phyloP scores from a whole-genome alignment of 2,797 vertebrate genomes.

The Hippocampus kuda region DNA sequence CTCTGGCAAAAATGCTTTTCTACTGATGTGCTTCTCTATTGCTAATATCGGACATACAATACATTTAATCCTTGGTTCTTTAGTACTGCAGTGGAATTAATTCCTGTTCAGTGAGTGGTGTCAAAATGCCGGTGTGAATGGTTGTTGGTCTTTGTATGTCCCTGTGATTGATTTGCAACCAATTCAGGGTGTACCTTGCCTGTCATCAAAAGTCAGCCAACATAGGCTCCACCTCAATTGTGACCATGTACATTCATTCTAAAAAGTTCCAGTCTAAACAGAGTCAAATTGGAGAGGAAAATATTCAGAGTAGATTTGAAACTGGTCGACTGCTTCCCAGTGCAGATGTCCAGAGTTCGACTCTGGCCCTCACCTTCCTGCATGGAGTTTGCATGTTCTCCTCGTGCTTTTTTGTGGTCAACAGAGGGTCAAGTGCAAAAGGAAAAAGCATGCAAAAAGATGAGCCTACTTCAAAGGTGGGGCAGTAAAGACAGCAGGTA shows the following conservation, averaged over 20 bases:
- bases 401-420: not conserved
- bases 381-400: too few relatives aligned
- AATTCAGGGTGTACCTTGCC: not conserved
- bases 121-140: not conserved
- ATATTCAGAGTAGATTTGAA: too few relatives aligned
- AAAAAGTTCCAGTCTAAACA: too few relatives aligned
- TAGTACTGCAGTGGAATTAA: not conserved
- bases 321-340: too few relatives aligned
- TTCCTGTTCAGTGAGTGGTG: not conserved
- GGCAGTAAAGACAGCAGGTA: slow-evolving; percentile 48
- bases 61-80: not conserved
- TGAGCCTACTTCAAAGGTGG: slow-evolving; percentile 45
- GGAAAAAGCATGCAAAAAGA: slow-evolving; percentile 41
- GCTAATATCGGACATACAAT: not conserved
- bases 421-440: not conserved
- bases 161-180: not conserved
- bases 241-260: too few relatives aligned
- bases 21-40: not conserved
- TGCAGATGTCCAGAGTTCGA: too few relatives aligned
- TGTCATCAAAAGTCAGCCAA: not conserved
- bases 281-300: too few relatives aligned
- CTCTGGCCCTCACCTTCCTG: too few relatives aligned
- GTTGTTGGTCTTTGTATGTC: not conserved
- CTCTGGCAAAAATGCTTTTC: not conserved
- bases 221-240: not conserved